Evolutionary conservation across 2,797 vertebrate genomes (phyloP).

Genomic region (Podarcis siculus): DNA sequence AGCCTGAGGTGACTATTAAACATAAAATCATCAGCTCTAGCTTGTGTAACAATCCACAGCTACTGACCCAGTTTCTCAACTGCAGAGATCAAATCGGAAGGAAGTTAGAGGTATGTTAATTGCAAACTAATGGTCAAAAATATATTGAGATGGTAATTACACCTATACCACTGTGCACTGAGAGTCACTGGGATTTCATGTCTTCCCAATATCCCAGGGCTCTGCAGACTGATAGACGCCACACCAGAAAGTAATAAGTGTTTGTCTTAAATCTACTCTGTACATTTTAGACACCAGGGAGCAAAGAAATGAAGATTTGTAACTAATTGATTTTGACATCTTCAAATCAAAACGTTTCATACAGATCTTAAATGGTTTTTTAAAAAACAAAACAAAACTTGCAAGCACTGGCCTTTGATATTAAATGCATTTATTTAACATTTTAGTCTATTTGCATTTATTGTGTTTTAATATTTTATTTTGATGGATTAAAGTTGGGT

Average conservation of each 20-base stretch:
- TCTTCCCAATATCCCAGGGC: neutral
- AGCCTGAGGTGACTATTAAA: slow-evolving; percentile 32
- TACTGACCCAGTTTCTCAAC: slow-evolving; percentile 36
- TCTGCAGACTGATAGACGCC: neutral
- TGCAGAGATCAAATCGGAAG: neutral
- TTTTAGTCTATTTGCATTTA: neutral
- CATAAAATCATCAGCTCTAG: neutral
- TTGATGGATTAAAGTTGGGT: neutral
- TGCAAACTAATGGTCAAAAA: slow-evolving; percentile 12
- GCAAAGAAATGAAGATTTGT: neutral
- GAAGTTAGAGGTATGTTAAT: slow-evolving; percentile 4
- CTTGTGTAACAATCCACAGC: slow-evolving; percentile 6
- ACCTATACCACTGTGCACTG: neutral
- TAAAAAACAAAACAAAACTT: neutral
- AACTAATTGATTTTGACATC: neutral
- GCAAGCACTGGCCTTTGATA: neutral
- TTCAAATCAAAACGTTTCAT: neutral
- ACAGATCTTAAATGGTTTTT: neutral
- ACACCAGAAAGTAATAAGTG: neutral
- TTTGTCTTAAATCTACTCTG: neutral
- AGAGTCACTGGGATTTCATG: neutral
- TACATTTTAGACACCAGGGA: neutral
- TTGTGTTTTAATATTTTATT: neutral
- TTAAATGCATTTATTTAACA: neutral
- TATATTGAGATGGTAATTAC: neutral